A percentile compares a stretch with the other conserved stretches of the same genome.
phyloP scores from a whole-genome alignment of 2,113 vertebrate species.

The Petromus typicus region DNA sequence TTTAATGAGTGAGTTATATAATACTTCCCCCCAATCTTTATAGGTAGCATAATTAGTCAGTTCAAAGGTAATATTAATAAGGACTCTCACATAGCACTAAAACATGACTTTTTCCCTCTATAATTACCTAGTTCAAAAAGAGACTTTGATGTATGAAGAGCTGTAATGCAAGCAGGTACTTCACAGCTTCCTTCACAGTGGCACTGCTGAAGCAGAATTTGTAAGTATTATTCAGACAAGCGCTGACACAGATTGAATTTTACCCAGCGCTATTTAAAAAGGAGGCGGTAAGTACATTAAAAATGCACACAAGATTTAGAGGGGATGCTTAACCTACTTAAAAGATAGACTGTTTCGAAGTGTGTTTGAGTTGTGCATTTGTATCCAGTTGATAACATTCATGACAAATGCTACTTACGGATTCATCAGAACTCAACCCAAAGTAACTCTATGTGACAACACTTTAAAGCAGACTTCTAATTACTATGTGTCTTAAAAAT shows the following conservation, averaged over 20 bases:
- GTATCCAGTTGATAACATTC: slow-evolving; percentile 47
- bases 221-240: slow-evolving; percentile 68
- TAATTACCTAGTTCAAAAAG: slow-evolving; percentile 71
- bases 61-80: slow-evolving; percentile 78
- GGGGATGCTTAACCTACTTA: slow-evolving; percentile 70
- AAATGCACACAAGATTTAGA: slow-evolving; percentile 58
- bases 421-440: slow-evolving; percentile 45
- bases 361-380: slow-evolving; percentile 62
- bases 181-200: slow-evolving; percentile 14
- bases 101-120: slow-evolving; percentile 57
- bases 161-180: slow-evolving; percentile 49
- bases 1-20: slow-evolving; percentile 72
- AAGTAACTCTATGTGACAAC: slow-evolving; percentile 22
- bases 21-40: neutral
- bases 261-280: slow-evolving; percentile 57
- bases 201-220: slow-evolving; percentile 50
- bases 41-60: slow-evolving; percentile 69
- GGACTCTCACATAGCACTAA: slow-evolving; percentile 75
- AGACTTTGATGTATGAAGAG: slow-evolving; percentile 76
- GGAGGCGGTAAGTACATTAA: slow-evolving; percentile 36
- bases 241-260: slow-evolving; percentile 48
- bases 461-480: slow-evolving; percentile 54
- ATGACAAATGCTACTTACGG: slow-evolving; percentile 44
- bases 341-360: slow-evolving; percentile 61
- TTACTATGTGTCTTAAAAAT: slow-evolving; percentile 18